phyloP scores from a whole-genome alignment of 2,113 vertebrate species.

The Arothron firmamentum region DNA sequence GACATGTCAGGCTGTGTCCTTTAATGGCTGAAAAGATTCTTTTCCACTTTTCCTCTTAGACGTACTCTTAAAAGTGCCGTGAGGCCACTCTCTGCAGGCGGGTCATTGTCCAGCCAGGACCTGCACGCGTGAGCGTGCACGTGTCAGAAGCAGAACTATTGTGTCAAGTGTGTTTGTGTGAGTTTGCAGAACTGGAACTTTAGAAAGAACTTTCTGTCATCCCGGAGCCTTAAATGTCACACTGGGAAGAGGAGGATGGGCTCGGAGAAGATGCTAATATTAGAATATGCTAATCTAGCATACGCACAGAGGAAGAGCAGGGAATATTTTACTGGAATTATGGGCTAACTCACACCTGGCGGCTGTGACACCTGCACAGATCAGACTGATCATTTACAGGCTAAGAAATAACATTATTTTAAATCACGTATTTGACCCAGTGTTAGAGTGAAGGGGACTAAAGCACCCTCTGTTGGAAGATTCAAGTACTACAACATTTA shows the following conservation, averaged over 20 bases:
- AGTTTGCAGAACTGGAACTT: not conserved
- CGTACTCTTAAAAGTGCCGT: slow-evolving; percentile 55
- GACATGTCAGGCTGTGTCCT: slow-evolving; percentile 52
- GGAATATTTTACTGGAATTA: not conserved
- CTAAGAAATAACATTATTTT: too few relatives aligned
- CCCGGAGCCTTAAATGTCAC: too few relatives aligned
- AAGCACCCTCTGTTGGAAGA: too few relatives aligned
- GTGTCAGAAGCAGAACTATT: slow-evolving; percentile 4
- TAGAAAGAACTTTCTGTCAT: too few relatives aligned
- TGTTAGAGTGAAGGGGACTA: too few relatives aligned
- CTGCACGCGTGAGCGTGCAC: slow-evolving; percentile 8
- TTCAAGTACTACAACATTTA: too few relatives aligned
- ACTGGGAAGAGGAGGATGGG: too few relatives aligned
- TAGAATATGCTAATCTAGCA: not conserved
- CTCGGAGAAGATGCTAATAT: not conserved
- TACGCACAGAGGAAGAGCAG: not conserved
- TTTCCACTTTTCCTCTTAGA: slow-evolving; percentile 50
- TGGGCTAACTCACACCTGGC: not conserved
- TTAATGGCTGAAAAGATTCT: slow-evolving; percentile 62
- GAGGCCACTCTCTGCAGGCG: slow-evolving; percentile 46
- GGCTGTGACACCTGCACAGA: too few relatives aligned
- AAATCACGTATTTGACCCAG: too few relatives aligned
- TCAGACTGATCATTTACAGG: too few relatives aligned
- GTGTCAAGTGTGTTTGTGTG: slow-evolving; percentile 2
- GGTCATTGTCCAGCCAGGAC: slow-evolving; percentile 21